Percentiles rank a stretch among this genome's conserved stretches.
These are phyloP conservation scores for Arion vulgaris DNA, from an alignment of 1,140 invertebrate genomes.

Conservation along the genomic window DNA sequence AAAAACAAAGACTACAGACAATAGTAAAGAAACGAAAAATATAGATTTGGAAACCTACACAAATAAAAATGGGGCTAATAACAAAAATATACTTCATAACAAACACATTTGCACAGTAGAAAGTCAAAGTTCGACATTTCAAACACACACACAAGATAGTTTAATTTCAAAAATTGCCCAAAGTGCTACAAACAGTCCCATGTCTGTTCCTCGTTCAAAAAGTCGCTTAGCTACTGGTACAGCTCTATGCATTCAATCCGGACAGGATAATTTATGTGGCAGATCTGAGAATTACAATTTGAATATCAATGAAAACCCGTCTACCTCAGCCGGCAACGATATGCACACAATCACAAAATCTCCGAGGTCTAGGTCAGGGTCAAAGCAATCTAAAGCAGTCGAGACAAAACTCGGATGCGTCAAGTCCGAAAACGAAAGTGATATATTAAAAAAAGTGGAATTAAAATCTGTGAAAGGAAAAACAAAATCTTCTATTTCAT, in stretches of 20 bases:
- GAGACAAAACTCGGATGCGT: neutral
- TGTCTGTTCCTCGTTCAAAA: neutral
- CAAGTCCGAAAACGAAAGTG: neutral
- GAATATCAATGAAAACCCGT: slow-evolving; percentile 6
- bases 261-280: neutral
- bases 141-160: neutral
- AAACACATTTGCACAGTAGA: too few relatives aligned
- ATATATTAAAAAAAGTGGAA: neutral
- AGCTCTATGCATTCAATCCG: neutral
- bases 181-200: neutral
- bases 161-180: neutral
- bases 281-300: neutral
- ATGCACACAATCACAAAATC: neutral
- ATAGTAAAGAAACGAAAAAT: neutral
- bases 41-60: neutral
- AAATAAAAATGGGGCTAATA: neutral
- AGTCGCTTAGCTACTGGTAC: neutral
- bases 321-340: neutral
- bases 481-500: neutral
- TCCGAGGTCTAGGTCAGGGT: neutral
- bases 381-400: neutral
- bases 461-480: neutral
- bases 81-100: neutral
- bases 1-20: neutral
- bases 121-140: neutral